Evolutionary conservation across 2,113 vertebrate genomes (phyloP).

Genomic region (Megaceryle maxima): DNA sequence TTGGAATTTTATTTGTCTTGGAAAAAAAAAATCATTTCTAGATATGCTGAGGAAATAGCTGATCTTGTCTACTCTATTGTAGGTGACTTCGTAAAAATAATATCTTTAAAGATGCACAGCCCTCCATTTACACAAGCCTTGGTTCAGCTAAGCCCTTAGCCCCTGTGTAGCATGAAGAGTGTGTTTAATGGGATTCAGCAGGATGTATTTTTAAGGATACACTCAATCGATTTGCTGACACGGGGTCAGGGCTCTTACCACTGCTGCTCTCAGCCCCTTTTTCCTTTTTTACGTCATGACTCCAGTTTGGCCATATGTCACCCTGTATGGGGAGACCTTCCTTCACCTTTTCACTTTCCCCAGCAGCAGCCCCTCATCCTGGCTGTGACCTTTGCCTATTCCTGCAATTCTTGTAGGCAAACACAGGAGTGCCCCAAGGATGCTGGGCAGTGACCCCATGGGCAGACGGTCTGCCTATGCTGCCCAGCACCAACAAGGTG

Average conservation of each 20-base stretch:
- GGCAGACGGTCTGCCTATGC: background rate
- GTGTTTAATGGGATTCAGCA: background rate
- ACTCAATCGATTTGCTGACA: background rate
- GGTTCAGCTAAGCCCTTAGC: background rate
- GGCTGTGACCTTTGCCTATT: background rate
- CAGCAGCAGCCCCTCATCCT: background rate
- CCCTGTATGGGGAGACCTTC: background rate
- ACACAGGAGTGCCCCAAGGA: background rate
- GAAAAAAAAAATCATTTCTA: background rate
- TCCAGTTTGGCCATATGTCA: background rate
- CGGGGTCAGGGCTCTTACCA: background rate
- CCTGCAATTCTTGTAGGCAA: background rate
- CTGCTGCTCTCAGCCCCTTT: background rate
- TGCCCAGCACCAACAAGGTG: background rate
- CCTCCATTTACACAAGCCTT: background rate
- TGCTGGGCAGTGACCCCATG: accelerated
- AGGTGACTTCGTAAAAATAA: background rate
- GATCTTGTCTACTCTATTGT: slow-evolving; percentile 4
- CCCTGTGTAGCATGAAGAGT: background rate
- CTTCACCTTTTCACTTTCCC: background rate
- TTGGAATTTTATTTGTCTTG: background rate
- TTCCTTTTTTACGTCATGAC: background rate
- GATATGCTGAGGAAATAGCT: slow-evolving; percentile 6
- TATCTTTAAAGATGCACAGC: background rate
- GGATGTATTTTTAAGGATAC: background rate